A percentile compares a stretch with the other conserved stretches of the same genome.
phyloP scores from a whole-genome alignment of 2,113 vertebrate species.

The Leptosomus discolor region DNA sequence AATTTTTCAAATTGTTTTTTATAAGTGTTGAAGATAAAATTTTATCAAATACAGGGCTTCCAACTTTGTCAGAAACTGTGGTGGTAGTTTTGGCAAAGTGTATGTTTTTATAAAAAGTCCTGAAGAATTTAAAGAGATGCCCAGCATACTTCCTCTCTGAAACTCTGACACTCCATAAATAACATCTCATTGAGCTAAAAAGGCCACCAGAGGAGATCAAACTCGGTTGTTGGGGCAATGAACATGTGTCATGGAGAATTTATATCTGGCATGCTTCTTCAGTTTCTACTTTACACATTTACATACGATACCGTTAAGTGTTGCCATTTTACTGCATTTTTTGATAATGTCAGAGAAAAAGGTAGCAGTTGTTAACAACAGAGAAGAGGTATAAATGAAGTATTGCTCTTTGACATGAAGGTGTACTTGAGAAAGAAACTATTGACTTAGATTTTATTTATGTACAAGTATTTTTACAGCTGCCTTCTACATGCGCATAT shows the following conservation, averaged over 20 bases:
- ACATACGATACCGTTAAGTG: not conserved
- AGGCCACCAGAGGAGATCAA: not conserved
- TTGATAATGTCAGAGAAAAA: not conserved
- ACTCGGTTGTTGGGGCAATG: not conserved
- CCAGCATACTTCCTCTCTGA: not conserved
- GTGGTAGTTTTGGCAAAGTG: not conserved
- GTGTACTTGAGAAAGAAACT: not conserved
- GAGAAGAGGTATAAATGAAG: not conserved
- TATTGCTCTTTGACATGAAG: not conserved
- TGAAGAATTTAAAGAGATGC: not conserved
- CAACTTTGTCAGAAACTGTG: not conserved
- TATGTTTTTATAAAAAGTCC: not conserved
- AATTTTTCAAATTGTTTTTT: not conserved
- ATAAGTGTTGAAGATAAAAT: not conserved
- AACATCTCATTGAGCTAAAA: slow-evolving; percentile 13
- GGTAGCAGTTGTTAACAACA: not conserved
- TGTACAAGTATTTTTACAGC: slow-evolving; percentile 17
- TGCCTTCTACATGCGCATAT: not conserved
- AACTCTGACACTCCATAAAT: slow-evolving; percentile 5
- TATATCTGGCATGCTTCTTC: not conserved
- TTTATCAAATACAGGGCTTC: not conserved
- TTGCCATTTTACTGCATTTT: slow-evolving; percentile 17
- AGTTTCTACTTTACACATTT: not conserved
- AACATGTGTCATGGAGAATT: not conserved
- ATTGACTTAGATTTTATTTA: slow-evolving; percentile 5